These are phyloP conservation scores for Dromococcyx pavoninus DNA, from an alignment of 2,797 vertebrate genomes.

Conservation along the genomic window DNA sequence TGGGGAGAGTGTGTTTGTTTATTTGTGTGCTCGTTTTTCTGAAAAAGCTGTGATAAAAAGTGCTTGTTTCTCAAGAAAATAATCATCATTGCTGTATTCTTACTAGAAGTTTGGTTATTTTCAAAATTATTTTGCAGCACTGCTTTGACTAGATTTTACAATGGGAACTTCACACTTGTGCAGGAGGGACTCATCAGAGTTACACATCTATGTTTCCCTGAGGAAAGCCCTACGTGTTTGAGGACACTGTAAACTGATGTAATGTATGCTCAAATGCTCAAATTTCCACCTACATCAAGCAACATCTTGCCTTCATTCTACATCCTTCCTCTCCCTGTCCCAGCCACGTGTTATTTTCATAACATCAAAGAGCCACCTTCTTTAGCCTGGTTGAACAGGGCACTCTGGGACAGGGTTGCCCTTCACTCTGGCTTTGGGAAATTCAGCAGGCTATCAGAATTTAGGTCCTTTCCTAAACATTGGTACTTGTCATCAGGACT, in stretches of 20 bases:
- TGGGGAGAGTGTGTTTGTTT: neutral
- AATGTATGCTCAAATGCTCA: neutral
- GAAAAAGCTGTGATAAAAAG: neutral
- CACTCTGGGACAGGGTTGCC: fast-evolving
- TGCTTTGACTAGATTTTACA: neutral
- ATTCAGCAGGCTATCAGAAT: neutral
- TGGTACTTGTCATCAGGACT: neutral
- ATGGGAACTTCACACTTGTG: neutral
- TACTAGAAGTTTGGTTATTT: neutral
- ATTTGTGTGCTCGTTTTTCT: neutral
- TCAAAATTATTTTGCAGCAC: neutral
- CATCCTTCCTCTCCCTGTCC: neutral
- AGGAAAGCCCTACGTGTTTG: fast-evolving
- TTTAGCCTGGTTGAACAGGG: neutral
- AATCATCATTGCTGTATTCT: neutral
- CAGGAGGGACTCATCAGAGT: fast-evolving
- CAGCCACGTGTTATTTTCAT: neutral
- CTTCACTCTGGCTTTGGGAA: neutral
- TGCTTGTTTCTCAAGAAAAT: neutral
- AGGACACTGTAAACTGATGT: neutral
- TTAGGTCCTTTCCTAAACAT: neutral
- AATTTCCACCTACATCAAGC: neutral
- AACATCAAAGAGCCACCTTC: fast-evolving
- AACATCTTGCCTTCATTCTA: neutral
- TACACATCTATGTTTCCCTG: neutral